A percentile compares a stretch with the other conserved stretches of the same genome.
These are phyloP conservation scores for Acinonyx jubatus DNA, from an alignment of 2,113 vertebrate genomes.

Conservation along the genomic window DNA sequence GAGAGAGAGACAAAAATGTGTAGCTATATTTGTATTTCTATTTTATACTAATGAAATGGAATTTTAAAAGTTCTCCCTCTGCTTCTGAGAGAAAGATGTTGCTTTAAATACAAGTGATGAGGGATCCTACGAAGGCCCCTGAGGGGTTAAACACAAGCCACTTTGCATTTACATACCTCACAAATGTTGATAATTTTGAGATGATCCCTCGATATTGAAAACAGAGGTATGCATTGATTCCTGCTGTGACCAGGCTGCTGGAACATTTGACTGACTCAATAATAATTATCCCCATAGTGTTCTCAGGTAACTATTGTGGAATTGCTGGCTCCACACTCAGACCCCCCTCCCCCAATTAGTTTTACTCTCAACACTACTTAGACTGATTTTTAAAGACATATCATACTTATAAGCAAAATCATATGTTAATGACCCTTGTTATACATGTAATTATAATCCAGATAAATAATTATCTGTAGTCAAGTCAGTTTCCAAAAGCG, in stretches of 20 bases:
- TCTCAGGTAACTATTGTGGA: slow-evolving; percentile 53
- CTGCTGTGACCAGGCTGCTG: slow-evolving; percentile 55
- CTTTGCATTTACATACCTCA: not conserved
- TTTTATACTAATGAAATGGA: not conserved
- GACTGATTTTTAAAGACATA: slow-evolving; percentile 59
- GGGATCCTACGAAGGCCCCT: too few species aligned
- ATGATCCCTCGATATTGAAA: slow-evolving; percentile 67
- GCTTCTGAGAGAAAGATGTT: not conserved
- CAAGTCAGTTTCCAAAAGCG: not conserved
- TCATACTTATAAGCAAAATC: not conserved
- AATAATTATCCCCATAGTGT: slow-evolving; percentile 64
- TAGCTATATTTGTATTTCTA: not conserved
- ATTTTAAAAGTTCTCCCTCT: not conserved
- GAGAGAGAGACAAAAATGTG: not conserved
- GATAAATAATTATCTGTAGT: slow-evolving; percentile 2
- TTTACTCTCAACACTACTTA: slow-evolving; percentile 49
- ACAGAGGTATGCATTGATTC: slow-evolving; percentile 58
- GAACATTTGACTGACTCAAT: slow-evolving; percentile 70
- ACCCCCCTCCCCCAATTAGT: not conserved
- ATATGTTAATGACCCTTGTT: not conserved
- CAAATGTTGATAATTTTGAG: slow-evolving; percentile 63
- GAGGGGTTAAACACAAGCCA: not conserved
- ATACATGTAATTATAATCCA: not conserved
- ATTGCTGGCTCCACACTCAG: slow-evolving; percentile 1
- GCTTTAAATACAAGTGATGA: not conserved